These are phyloP conservation scores for Sphecodes monilicornis DNA, from an alignment of 2,888 invertebrate species.

Conservation along the genomic window DNA sequence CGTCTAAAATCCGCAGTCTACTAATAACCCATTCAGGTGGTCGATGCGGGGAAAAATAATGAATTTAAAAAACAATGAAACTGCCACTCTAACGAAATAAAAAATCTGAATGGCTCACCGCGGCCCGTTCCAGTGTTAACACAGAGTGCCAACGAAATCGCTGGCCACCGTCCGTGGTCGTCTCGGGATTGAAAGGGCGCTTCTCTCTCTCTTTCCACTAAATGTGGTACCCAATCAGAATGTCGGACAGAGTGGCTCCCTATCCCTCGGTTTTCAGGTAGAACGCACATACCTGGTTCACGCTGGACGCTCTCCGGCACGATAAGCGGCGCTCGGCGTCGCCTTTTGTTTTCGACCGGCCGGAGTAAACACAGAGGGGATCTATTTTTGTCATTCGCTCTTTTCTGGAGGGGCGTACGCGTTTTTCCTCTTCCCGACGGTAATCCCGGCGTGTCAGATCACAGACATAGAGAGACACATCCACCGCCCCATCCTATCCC, in stretches of 20 bases:
- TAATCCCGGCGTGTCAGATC: conserved; percentile 77
- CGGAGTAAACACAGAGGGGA: conserved; percentile 40
- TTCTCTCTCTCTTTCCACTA: background rate
- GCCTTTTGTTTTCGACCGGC: conserved; percentile 26
- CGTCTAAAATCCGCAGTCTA: too few species aligned
- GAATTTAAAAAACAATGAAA: background rate
- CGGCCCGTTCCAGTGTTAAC: background rate
- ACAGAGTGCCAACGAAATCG: background rate
- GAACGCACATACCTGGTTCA: conserved; percentile 6
- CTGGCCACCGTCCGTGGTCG: conserved; percentile 5
- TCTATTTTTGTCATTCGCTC: conserved; percentile 73
- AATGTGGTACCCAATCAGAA: background rate
- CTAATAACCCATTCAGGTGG: background rate
- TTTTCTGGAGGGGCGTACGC: conserved; percentile 69
- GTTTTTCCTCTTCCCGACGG: conserved; percentile 75
- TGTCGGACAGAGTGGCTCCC: background rate
- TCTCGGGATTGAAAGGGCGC: background rate
- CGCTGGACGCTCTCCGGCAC: background rate
- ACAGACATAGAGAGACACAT: conserved; percentile 68
- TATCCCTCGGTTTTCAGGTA: background rate
- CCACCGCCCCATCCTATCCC: background rate
- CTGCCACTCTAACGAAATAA: background rate
- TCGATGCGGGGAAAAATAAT: background rate
- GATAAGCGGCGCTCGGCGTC: conserved; percentile 16
- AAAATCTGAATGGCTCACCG: too few species aligned